Conservation (phyloP, 2,888 invertebrate genomes). For the Lampropteryx suffumata region DNA sequence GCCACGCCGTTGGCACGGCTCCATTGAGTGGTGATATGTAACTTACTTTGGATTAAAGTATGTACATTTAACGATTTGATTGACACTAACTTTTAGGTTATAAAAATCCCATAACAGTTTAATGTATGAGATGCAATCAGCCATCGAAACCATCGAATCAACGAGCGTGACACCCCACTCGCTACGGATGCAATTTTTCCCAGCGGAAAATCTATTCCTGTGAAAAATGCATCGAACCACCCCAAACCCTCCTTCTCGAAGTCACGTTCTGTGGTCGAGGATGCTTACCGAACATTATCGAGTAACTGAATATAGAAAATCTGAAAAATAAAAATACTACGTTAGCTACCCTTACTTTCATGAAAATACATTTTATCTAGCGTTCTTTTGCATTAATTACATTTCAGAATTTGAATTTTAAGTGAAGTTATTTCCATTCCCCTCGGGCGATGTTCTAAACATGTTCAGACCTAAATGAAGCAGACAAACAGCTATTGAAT, state of each 20-base stretch:
- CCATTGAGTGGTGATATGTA: no score
- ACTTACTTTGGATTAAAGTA: not conserved
- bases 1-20: no score
- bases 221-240: constrained; percentile 60
- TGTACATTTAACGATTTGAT: no score
- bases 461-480: constrained; percentile 18
- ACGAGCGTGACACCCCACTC: constrained; percentile 47
- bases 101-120: constrained; percentile 1
- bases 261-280: constrained; percentile 69
- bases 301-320: constrained; percentile 33
- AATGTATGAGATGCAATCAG: constrained; percentile 52
- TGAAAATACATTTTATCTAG: constrained; percentile 1
- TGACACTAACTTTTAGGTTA: no score
- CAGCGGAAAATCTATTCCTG: constrained; percentile 55
- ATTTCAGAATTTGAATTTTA: constrained; percentile 18
- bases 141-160: constrained; percentile 56
- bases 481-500: constrained; percentile 15
- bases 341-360: not conserved
- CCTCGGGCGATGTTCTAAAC: constrained; percentile 15
- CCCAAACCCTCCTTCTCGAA: constrained; percentile 53
- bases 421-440: constrained; percentile 12
- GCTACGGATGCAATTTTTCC: constrained; percentile 65
- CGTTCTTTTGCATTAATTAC: constrained; percentile 18
- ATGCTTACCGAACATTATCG: constrained; percentile 57
- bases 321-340: constrained; percentile 5